Percentiles rank a stretch among this genome's conserved stretches.
Conservation (phyloP, 1,140 invertebrate genomes). For the Coelopa frigida region DNA sequence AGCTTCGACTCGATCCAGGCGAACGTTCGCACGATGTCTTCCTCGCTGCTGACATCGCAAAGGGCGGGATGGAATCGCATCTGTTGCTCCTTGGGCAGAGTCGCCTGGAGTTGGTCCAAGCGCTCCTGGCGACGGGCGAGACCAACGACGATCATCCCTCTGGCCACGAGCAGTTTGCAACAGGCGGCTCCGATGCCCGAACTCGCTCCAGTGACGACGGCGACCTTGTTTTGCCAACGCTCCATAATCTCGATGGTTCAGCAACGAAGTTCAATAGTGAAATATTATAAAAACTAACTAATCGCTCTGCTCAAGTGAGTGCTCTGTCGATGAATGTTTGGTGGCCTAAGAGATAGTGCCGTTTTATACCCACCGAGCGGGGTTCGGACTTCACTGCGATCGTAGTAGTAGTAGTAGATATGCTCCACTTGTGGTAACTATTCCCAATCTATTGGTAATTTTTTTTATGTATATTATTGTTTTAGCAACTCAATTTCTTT, state of each 20-base stretch:
- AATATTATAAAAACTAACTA: no score
- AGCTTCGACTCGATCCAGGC: conserved; percentile 53
- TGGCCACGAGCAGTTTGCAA: conserved; percentile 45
- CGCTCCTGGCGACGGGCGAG: conserved; percentile 36
- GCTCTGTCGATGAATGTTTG: no score
- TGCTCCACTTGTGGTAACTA: no score
- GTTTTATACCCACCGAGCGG: no score
- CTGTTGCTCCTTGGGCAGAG: conserved; percentile 25
- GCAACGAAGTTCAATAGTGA: no score
- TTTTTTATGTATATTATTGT: no score
- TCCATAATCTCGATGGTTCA: conserved; percentile 24
- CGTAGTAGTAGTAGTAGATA: no score
- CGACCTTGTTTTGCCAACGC: conserved; percentile 53
- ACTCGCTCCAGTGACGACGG: conserved; percentile 58
- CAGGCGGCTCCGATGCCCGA: conserved; percentile 55
- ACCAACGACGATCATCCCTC: conserved; percentile 51
- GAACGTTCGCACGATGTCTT: conserved; percentile 60
- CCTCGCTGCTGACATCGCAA: conserved; percentile 59
- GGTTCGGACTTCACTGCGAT: no score
- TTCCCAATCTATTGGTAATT: no score
- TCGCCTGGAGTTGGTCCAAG: conserved; percentile 26
- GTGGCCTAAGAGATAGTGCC: no score
- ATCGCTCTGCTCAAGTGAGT: no score
- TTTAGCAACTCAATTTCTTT: no score
- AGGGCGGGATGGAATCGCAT: conserved; percentile 47